phyloP scores from a whole-genome alignment of 2,113 vertebrate genomes.

The Loxodonta africana region DNA sequence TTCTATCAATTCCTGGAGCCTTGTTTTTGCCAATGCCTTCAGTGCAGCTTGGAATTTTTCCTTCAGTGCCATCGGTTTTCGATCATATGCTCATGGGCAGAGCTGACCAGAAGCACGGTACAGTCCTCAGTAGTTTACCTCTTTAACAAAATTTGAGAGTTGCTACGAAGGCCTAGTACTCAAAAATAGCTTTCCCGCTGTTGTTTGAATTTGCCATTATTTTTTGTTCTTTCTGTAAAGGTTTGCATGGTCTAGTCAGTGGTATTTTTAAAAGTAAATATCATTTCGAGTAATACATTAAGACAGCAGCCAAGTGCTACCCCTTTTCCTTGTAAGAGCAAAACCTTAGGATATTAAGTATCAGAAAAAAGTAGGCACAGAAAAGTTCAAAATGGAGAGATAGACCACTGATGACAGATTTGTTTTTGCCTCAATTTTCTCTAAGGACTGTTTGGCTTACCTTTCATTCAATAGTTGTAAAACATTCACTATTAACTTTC shows the following conservation, averaged over 20 bases:
- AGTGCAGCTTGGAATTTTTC: too few species aligned
- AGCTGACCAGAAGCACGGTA: not conserved
- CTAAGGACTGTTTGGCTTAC: not conserved
- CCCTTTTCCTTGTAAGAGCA: not conserved
- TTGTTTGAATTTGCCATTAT: not conserved
- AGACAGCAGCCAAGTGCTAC: not conserved
- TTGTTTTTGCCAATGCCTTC: too few species aligned
- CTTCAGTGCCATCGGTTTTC: too few species aligned
- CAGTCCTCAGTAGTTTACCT: not conserved
- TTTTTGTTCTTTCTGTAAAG: not conserved
- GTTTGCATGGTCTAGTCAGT: not conserved
- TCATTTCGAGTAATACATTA: not conserved
- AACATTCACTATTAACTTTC: not conserved
- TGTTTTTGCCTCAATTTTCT: not conserved
- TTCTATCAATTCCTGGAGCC: too few species aligned
- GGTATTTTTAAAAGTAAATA: not conserved
- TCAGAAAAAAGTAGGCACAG: not conserved
- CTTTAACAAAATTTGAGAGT: not conserved
- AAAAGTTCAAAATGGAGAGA: not conserved
- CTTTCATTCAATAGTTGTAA: not conserved
- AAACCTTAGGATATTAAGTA: not conserved
- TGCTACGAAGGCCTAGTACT: not conserved
- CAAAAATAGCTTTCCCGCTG: slow-evolving; percentile 10
- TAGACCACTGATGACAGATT: not conserved
- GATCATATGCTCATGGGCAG: not conserved